Base-by-base conservation (phyloP, 2,888 invertebrate species). In the Pheosia tremula region DNA sequence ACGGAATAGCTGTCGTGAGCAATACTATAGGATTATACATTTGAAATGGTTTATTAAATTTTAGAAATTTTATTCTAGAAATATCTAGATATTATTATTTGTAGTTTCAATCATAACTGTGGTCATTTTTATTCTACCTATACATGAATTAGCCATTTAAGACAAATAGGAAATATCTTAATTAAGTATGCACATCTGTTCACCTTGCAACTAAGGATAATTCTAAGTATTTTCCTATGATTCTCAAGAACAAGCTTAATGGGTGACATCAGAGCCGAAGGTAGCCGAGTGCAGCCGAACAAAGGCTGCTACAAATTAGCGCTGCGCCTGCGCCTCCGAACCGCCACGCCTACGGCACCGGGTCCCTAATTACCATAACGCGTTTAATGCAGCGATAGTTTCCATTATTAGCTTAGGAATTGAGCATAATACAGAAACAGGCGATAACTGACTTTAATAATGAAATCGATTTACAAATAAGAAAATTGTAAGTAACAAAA, bases 311-410 rank as follows among this genome's bases (percentile, higher is more conserved):
- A 60, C 68, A 37, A 66, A 72, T 71, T 69, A 62, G 61, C 56
- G 60, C 52, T 62, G 74, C 62, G 69, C 68, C 65, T 59, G 72
- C 68, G 74, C 58, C 64, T 63, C 54, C 56, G 58, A 63, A 62
- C 62, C 50, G 53, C 70, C 72, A 67, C 75, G 62, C 75, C 75
- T 62, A 71, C 74, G 60, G 67, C 69, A 74, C 79, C 71, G 70
- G 43, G 74, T 68, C 66, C 62, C 57, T 69, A 72, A 75, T 78
- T 73, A 75, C 64, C 76, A 76, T 73, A 79, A 79, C 80, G 62
- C 63, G 78, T 79, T 77, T 68, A 67, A 67, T 66, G 59, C 24
- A 45, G 59, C 9, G 62, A 56, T 64, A 63, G 69, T 64, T 47
- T 75, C 71, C 79, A 75, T 68, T 74, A 55, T 9, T 5, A 8